Evolutionary conservation across 1,140 invertebrate genomes (phyloP).

Genomic region (Potamilus streckersoni): DNA sequence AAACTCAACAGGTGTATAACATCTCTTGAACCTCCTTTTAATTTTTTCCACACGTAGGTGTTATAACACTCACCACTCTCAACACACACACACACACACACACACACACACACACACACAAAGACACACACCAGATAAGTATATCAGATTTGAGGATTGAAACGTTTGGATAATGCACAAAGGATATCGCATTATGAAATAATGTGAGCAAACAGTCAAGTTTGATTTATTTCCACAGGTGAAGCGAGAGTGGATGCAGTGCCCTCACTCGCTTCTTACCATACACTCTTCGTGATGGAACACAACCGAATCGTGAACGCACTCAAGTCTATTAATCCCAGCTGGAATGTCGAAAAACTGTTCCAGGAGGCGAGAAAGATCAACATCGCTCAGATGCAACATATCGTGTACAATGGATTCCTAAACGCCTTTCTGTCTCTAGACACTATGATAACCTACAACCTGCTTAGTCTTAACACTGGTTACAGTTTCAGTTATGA

Average conservation of each 20-base stretch:
- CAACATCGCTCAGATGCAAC: conserved; percentile 88
- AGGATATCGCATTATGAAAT: too few species aligned
- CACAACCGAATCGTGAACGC: conserved; percentile 89
- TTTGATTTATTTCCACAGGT: conserved; percentile 70
- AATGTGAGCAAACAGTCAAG: too few species aligned
- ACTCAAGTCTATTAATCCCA: conserved; percentile 83
- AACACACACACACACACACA: too few species aligned
- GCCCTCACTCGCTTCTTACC: conserved; percentile 90
- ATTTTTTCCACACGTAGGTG: too few species aligned
- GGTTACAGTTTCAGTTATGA: conserved; percentile 79
- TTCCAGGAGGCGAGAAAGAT: conserved; percentile 79
- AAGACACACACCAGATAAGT: too few species aligned
- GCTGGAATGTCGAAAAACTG: conserved; percentile 82
- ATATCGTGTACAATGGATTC: conserved; percentile 90
- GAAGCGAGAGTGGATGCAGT: conserved; percentile 86
- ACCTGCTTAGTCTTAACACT: conserved; percentile 45
- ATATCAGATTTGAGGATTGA: too few species aligned
- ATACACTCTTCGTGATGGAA: conserved; percentile 94
- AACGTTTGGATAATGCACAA: not conserved
- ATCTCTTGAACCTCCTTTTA: too few species aligned
- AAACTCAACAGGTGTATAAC: too few species aligned
- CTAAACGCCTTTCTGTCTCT: conserved; percentile 81
- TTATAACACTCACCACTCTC: too few species aligned
- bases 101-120: too few species aligned
- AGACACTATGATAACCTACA: conserved; percentile 75